Percentiles rank a stretch among this genome's conserved stretches.
These are phyloP conservation scores for Pammene aurita DNA, from an alignment of 2,888 invertebrate genomes.

Conservation along the genomic window DNA sequence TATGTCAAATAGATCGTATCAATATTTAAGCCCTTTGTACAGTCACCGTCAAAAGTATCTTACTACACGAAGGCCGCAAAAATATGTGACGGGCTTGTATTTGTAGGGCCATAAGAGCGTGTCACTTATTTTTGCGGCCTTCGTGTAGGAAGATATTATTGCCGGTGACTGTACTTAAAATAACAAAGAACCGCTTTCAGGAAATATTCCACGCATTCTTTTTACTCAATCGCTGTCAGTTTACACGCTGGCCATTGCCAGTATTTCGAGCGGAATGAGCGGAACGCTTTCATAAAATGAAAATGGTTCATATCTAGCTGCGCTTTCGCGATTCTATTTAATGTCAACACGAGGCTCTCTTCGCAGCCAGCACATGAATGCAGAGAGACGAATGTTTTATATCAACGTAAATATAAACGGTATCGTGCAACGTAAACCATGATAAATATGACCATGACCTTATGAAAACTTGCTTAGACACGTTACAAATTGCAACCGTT, in stretches of 20 bases:
- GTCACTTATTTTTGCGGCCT: too few species aligned
- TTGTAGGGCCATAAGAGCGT: too few species aligned
- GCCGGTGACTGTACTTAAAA: too few species aligned
- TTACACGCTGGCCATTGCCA: constrained; percentile 6
- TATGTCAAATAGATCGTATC: too few species aligned
- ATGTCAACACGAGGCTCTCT: not conserved
- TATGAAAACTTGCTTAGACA: not conserved
- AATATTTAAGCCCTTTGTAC: too few species aligned
- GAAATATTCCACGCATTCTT: constrained; percentile 1
- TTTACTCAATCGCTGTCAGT: constrained; percentile 14
- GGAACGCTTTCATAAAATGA: not conserved
- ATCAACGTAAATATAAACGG: not conserved
- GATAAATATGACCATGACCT: not conserved
- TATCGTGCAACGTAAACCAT: not conserved
- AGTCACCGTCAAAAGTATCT: too few species aligned
- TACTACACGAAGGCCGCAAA: too few species aligned
- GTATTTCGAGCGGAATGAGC: constrained; percentile 14
- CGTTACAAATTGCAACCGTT: constrained; percentile 7
- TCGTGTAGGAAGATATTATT: too few species aligned
- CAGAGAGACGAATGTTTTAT: not conserved
- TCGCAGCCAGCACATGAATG: not conserved
- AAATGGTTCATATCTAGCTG: not conserved
- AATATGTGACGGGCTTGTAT: too few species aligned
- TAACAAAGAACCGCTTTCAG: constrained; percentile 1
- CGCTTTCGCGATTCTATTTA: not conserved